Percentiles rank a stretch among this genome's conserved stretches.
phyloP scores from a whole-genome alignment of 2,113 vertebrate genomes.

The Sprattus sprattus region DNA sequence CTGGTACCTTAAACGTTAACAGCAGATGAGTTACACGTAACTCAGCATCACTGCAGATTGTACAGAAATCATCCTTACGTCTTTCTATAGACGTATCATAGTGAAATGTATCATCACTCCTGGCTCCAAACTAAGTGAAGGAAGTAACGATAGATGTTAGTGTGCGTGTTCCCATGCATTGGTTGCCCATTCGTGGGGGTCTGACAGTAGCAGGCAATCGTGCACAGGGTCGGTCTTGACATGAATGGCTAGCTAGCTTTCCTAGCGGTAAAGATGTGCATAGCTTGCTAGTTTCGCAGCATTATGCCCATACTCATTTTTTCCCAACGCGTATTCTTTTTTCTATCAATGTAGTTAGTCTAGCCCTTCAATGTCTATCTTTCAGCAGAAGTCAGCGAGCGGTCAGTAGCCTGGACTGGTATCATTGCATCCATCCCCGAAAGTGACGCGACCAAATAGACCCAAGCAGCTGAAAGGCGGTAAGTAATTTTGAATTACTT shows the following conservation, averaged over 20 bases:
- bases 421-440: not conserved
- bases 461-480: constrained; percentile 4
- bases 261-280: constrained; percentile 10
- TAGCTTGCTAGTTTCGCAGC: not conserved
- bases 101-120: not conserved
- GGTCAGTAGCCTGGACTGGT: not conserved
- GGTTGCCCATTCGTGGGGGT: not conserved
- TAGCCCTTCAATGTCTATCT: constrained; percentile 3
- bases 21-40: not conserved
- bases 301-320: not conserved
- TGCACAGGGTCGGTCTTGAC: constrained; percentile 4
- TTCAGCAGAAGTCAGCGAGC: constrained; percentile 11
- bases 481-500: constrained; percentile 22
- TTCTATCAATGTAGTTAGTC: not conserved
- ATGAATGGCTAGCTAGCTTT: not conserved
- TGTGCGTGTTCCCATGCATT: not conserved
- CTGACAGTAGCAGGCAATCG: constrained; percentile 9
- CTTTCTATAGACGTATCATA: not conserved
- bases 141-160: not conserved
- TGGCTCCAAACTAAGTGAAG: not conserved
- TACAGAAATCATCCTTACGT: not conserved
- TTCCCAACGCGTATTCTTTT: not conserved
- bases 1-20: not conserved
- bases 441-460: constrained; percentile 13
- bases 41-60: not conserved